Evolutionary conservation across 2,888 invertebrate genomes (phyloP).

Genomic region (Oligia fasciuncula): DNA sequence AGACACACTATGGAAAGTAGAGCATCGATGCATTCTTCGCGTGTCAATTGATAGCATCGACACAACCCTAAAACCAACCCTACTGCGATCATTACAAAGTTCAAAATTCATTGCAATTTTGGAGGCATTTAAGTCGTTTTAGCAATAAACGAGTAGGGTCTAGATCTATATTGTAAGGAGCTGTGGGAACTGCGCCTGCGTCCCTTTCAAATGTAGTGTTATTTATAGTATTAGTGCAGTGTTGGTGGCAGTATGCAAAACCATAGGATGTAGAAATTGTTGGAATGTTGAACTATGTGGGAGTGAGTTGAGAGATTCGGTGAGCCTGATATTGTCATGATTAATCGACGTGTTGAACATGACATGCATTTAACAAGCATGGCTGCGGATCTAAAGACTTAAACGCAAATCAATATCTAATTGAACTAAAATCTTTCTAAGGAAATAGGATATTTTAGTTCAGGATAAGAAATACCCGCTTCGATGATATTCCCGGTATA

Average conservation of each 20-base stretch:
- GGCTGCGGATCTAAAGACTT: conserved; percentile 4
- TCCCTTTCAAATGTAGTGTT: conserved; percentile 83
- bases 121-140: conserved; percentile 46
- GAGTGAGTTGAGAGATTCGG: conserved; percentile 52
- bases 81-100: conserved; percentile 33
- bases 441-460: too few relatives aligned
- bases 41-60: conserved; percentile 69
- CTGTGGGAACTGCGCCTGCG: conserved; percentile 82
- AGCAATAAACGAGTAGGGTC: conserved; percentile 31
- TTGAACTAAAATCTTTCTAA: not conserved
- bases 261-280: conserved; percentile 64
- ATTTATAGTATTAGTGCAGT: conserved; percentile 71
- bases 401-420: not conserved
- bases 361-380: conserved; percentile 20
- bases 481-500: too few relatives aligned
- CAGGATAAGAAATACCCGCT: too few relatives aligned
- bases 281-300: conserved; percentile 57
- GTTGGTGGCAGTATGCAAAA: conserved; percentile 64
- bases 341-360: conserved; percentile 40
- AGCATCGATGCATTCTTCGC: conserved; percentile 80
- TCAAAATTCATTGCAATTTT: conserved; percentile 26
- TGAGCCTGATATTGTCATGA: conserved; percentile 44
- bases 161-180: conserved; percentile 74
- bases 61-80: conserved; percentile 47
- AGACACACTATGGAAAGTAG: conserved; percentile 78